Base-by-base conservation (phyloP, 2,797 vertebrate genomes). In the Argyrosomus regius region DNA sequence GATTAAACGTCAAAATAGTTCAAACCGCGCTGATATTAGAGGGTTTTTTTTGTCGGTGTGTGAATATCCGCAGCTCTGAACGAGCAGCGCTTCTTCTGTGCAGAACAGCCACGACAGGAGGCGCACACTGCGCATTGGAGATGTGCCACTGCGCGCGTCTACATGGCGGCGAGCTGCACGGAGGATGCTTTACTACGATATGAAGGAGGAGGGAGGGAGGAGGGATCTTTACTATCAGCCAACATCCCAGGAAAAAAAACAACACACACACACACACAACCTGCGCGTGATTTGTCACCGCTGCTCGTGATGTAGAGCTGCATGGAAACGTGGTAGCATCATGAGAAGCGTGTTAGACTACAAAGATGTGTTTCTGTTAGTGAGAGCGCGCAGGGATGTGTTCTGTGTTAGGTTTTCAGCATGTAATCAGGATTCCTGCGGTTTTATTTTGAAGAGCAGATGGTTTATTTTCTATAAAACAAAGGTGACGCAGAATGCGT, bases 71-170 rank as follows among this genome's bases (percentile, higher is more conserved):
- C 77, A 72, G 48, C 60, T 39, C 18, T 59, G 50, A 31, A 22
- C 28, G 58, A 78, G 75, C 77, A 50, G 65, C 39, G 70, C 12
- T 22, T 22, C 10, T 28, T 39, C 62, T 58, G 60, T 46, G 80
- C 78, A 85, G 18, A 86, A 86, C 49, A 72, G 87, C 52, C 77
- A 45, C 75, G 78, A 80, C 76, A 64, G 70, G 77, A 85, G 84
- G 80, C 3, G 84, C 89, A 77, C 91, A 86, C 88, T 90, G 91
- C 89, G 89, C 22, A 81, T 71, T 90, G 91, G 91, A 90, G 85
- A 89, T 79, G 88, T 84, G 92, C 89, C 90, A 86, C 88, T 62
- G 31, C 58, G 88, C 49, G 84, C 88, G 85, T 70, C 78, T 87
- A 62, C 87, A 86, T 85, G 89, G 91, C 85, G 85, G 62, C 67